A percentile compares a stretch with the other conserved stretches of the same genome.
phyloP scores from a whole-genome alignment of 2,888 invertebrate species.

The Cosmorhoe ocellata region DNA sequence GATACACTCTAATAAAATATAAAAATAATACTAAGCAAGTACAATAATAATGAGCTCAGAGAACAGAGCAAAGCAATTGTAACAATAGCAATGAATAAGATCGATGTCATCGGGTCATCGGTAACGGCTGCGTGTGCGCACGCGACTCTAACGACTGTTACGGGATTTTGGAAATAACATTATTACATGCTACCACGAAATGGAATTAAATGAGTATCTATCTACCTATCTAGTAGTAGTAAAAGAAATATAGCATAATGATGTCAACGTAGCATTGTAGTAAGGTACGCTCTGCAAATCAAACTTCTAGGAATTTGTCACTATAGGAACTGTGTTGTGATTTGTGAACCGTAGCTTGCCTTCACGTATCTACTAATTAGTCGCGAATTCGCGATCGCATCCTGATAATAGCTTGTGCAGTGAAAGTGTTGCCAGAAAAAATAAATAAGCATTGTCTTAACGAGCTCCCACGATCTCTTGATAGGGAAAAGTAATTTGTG shows the following conservation, averaged over 20 bases:
- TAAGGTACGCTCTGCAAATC: no score
- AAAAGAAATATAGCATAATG: no score
- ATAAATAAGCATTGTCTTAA: slow-evolving; percentile 69
- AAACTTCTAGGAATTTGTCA: no score
- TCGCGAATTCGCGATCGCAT: slow-evolving; percentile 47
- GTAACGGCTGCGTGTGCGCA: slow-evolving; percentile 45
- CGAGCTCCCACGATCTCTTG: slow-evolving; percentile 74
- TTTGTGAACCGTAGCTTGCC: slow-evolving; percentile 14
- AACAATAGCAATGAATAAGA: slow-evolving; percentile 33
- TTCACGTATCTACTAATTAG: slow-evolving; percentile 39
- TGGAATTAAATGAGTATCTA: slow-evolving; percentile 1
- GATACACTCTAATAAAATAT: no score
- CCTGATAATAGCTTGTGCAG: slow-evolving; percentile 59
- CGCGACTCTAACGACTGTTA: slow-evolving; percentile 49
- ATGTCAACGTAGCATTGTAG: no score
- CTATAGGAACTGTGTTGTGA: background rate
- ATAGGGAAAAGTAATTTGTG: slow-evolving; percentile 77
- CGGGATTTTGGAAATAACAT: slow-evolving; percentile 45
- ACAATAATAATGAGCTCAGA: background rate
- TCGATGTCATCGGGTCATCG: slow-evolving; percentile 48
- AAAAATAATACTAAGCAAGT: background rate
- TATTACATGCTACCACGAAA: slow-evolving; percentile 28
- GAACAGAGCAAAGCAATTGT: slow-evolving; percentile 31
- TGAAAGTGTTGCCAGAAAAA: slow-evolving; percentile 74
- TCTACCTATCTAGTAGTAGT: background rate